phyloP scores from a whole-genome alignment of 2,113 vertebrate genomes.

The Chrysemys picta region DNA sequence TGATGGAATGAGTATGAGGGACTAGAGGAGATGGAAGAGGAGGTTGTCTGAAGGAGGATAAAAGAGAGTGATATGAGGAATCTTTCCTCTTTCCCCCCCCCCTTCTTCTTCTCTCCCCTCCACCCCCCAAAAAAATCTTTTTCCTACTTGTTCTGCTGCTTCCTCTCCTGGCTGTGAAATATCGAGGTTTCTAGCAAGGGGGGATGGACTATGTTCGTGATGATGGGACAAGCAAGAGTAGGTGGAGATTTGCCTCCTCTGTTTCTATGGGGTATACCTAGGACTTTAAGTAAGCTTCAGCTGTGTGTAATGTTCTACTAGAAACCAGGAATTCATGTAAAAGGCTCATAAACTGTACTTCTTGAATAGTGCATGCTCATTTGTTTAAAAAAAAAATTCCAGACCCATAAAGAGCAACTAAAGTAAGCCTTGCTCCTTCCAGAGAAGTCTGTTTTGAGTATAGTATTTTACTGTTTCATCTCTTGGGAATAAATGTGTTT shows the following conservation, averaged over 20 bases:
- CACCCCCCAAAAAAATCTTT: not conserved
- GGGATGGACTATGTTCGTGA: not conserved
- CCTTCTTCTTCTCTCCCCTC: not conserved
- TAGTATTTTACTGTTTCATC: not conserved
- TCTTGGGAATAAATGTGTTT: not conserved
- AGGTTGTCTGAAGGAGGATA: not conserved
- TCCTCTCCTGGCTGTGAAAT: conserved; percentile 1
- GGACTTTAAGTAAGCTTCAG: not conserved
- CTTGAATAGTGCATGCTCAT: not conserved
- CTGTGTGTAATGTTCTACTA: conserved; percentile 13
- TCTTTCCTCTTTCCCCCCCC: not conserved
- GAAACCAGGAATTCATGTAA: not conserved
- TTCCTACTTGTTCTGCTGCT: not conserved
- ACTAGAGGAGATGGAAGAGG: not conserved
- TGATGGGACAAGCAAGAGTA: conserved; percentile 58
- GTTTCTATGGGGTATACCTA: conserved; percentile 61
- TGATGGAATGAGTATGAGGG: accelerated
- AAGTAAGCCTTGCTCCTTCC: not conserved
- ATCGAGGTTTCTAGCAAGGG: not conserved
- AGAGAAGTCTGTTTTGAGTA: not conserved
- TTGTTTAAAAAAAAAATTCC: not conserved
- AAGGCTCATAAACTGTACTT: not conserved
- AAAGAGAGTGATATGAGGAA: not conserved
- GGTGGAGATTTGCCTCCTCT: conserved; percentile 40
- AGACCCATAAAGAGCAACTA: not conserved